These are phyloP conservation scores for Rhinopomastus cyanomelas DNA, from an alignment of 2,113 vertebrate species.

Conservation along the genomic window DNA sequence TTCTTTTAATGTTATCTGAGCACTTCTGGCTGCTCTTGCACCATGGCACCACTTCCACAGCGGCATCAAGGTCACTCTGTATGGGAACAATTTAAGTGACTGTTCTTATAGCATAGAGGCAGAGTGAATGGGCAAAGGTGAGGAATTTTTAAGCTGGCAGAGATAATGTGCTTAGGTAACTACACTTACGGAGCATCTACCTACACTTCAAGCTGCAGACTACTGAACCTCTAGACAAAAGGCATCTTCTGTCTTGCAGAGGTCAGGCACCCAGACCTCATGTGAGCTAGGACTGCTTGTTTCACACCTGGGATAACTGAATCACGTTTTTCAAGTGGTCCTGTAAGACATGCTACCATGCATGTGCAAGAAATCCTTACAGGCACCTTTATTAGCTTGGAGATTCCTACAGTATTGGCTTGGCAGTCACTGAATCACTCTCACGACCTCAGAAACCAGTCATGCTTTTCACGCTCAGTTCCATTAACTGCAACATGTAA, in stretches of 20 bases:
- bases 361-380: not conserved
- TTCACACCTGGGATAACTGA: not conserved
- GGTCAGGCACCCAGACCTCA: not conserved
- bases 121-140: not conserved
- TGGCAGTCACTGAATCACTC: not conserved
- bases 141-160: not conserved
- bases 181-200: not conserved
- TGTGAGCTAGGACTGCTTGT: not conserved
- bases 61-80: not conserved
- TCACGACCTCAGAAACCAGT: not conserved
- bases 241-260: not conserved
- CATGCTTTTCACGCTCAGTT: not conserved
- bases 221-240: not conserved
- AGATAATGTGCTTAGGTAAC: not conserved
- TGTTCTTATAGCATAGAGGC: not conserved
- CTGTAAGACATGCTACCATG: not conserved
- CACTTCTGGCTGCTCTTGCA: not conserved
- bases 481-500: not conserved
- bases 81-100: not conserved
- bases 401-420: not conserved
- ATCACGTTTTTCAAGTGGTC: not conserved
- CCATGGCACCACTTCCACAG: accelerated
- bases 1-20: not conserved
- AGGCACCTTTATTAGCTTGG: not conserved
- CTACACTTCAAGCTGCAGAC: not conserved